Base-by-base conservation (phyloP, 2,113 vertebrate species). In the Merops nubicus region DNA sequence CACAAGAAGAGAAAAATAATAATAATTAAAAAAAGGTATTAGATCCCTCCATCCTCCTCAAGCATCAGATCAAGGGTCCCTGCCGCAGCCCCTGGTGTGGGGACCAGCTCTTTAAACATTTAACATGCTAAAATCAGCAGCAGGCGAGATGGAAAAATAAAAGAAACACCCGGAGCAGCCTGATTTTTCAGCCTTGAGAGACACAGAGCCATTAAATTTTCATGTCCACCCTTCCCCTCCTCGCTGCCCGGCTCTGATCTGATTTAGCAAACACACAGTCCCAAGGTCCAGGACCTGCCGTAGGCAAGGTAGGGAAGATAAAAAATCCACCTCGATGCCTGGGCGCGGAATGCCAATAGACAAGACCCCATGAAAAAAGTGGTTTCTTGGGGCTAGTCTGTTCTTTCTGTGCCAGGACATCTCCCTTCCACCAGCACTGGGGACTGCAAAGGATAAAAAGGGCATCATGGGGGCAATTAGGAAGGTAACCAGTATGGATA, bases 171-270 rank as follows among this genome's bases (percentile, higher is more conserved):
- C 18, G 0, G 78, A 94, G 63, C 78, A 89, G 84, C 45, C 62
- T 86, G 50, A 78, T 81, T 95, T 85, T 77, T 21, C 54, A 85
- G 84, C 68, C 90, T 67, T 84, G 53, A 65, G 84, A 91, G 84
- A 92, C 51, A 36, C 63, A 42, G 81, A 78, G 34, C 59, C 81
- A 91, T 95, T 93, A 95, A 97, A 95, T 17, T 95, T 91, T 97
- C 91, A 95, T 75, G 79, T 43, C 75, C 64, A 57, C 54, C 85
- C 68, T 38, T 87, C 4, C 6, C 34, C 68, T 91, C 69, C 86
- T 84, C 31, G 13, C 60, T 68, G 74, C 19, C 62, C 6, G 0
- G 54, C 77, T 91, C 91, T 53, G 59, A 73, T 60, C 43, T 18
- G 38, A 60, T 93, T 85, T 62, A 59, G 54, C 63, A 86, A 91